Conservation (phyloP, 2,797 vertebrate genomes). For the Phylloscopus collybita region DNA sequence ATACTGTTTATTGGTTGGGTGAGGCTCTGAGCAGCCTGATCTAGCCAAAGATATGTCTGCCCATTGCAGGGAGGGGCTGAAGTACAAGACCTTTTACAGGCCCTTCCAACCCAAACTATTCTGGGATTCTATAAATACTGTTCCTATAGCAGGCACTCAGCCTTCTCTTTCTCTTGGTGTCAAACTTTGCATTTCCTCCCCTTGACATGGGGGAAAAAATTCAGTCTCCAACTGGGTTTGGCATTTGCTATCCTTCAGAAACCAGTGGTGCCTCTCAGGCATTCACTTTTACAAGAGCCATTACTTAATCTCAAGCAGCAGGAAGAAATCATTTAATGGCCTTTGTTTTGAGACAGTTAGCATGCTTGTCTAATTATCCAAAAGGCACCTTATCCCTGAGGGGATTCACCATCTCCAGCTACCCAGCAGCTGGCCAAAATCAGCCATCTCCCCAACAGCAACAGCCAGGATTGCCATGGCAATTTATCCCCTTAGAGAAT, state of each 20-base stretch:
- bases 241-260: neutral
- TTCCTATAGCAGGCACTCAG: accelerated
- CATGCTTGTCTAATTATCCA: neutral
- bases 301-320: neutral
- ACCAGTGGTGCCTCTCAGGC: neutral
- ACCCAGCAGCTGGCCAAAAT: slow-evolving; percentile 16
- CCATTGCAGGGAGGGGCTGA: neutral
- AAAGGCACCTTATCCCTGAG: neutral
- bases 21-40: neutral
- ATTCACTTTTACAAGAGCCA: neutral
- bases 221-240: neutral
- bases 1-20: neutral
- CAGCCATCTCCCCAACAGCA: neutral
- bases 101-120: neutral
- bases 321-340: neutral
- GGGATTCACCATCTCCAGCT: neutral
- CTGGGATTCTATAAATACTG: neutral
- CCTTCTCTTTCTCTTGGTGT: neutral
- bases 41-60: neutral
- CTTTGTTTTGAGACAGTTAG: neutral
- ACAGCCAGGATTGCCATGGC: neutral
- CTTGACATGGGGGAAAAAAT: neutral
- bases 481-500: neutral
- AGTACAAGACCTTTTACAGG: neutral
- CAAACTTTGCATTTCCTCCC: neutral